Percentiles rank a stretch among this genome's conserved stretches.
phyloP scores from a whole-genome alignment of 2,888 invertebrate genomes.

The Dasypogon diadema region DNA sequence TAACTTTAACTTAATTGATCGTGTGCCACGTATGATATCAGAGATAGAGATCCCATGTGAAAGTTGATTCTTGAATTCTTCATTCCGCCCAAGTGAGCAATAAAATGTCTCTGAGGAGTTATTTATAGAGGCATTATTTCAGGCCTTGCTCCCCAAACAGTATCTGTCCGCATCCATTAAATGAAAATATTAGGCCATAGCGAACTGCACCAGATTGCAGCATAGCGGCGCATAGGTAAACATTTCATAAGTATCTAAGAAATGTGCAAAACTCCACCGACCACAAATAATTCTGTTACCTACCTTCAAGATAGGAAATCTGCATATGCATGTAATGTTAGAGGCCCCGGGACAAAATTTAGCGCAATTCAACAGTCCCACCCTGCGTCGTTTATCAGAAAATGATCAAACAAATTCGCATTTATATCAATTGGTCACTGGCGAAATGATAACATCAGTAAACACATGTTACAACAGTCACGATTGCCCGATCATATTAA shows the following conservation, averaged over 20 bases:
- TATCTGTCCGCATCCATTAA: conserved; percentile 13
- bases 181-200: conserved; percentile 26
- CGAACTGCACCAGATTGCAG: not conserved
- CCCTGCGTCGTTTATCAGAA: conserved; percentile 3
- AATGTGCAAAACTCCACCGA: not conserved
- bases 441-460: conserved; percentile 23
- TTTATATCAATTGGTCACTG: conserved; percentile 36
- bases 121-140: conserved; percentile 41
- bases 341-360: conserved; percentile 1
- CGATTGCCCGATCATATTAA: conserved; percentile 40
- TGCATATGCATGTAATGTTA: not conserved
- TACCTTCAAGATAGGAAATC: not conserved
- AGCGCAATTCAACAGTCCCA: conserved; percentile 35
- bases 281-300: not conserved
- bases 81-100: not conserved
- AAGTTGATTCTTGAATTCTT: conserved; percentile 14
- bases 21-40: not conserved
- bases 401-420: conserved; percentile 17
- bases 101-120: conserved; percentile 28
- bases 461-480: conserved; percentile 39
- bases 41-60: conserved; percentile 30
- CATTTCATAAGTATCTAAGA: not conserved
- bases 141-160: conserved; percentile 9
- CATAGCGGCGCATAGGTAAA: not conserved
- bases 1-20: not conserved